Evolutionary conservation across 2,113 vertebrate genomes (phyloP), one percentile per base, ranked within the genome.

Genomic region (Rhinogobius similis): DNA sequence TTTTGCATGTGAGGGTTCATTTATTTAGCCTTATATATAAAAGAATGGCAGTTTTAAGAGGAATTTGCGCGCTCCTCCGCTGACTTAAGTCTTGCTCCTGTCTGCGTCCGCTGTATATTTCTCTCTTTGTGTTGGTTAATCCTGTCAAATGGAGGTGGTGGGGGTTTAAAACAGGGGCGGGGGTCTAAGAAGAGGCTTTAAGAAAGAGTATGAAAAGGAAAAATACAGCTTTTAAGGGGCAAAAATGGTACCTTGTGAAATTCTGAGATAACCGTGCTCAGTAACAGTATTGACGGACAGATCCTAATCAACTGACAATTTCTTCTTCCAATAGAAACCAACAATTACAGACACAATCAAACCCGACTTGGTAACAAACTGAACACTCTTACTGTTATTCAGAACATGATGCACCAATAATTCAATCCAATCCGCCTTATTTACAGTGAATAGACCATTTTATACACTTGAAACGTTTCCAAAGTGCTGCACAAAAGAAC

Each of bases 91-190:
- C 61, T 75, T 67, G 55, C 29, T 83, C 59, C 61, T 73, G 72
- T 72, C 44, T 41, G 38, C 10, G 66, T 83, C 65, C 78, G 23
- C 67, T 75, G 70, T n/a, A 64, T 77, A 68, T 38, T 62, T 74
- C 67, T 66, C 50, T 79, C 78, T 88, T 88, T 88, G 86, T 90
- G 68, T 84, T 66, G 61, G 23, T 71, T 88, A 87, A 86, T 87
- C 84, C 86, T 84, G 21, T 39, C 56, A 9, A 46, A 73, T 16
- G 50, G 72, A 65, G 66, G 46, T 80, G 78, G 75, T 16, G 6
- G 65, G 26, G n/a, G n/a, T n/a, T n/a, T n/a, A n/a, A n/a, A n/a
- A n/a, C n/a, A n/a, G n/a, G n/a, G n/a, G n/a, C n/a, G n/a, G n/a
- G n/a, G n/a, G n/a, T n/a, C n/a, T n/a, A n/a, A n/a, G n/a, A n/a